Evolutionary conservation across 2,888 invertebrate species (phyloP).

Genomic region (Meghimatium bilineatum): DNA sequence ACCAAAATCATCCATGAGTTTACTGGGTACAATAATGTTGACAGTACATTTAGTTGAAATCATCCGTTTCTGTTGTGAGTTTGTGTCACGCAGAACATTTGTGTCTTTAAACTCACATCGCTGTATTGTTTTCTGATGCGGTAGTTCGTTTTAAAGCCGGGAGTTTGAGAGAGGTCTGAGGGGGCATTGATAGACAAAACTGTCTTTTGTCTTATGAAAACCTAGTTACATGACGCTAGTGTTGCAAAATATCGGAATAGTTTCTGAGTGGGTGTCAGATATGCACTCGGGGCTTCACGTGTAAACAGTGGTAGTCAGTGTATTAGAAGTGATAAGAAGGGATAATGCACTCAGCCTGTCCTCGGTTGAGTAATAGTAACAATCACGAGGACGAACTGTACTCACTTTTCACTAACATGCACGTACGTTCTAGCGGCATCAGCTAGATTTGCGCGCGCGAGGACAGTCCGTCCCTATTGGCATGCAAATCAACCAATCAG

Average conservation of each 20-base stretch:
- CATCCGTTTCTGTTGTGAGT: neutral
- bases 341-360: neutral
- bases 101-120: constrained; percentile 9
- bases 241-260: neutral
- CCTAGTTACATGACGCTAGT: neutral
- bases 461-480: constrained; percentile 27
- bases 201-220: neutral
- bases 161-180: neutral
- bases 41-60: constrained; percentile 5
- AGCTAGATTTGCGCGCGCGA: constrained; percentile 26
- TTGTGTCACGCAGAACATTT: neutral
- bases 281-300: constrained; percentile 9
- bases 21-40: constrained; percentile 9
- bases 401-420: neutral
- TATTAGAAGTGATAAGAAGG: neutral
- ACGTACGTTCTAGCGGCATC: constrained; percentile 12
- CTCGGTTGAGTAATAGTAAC: neutral
- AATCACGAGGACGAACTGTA: constrained; percentile 4
- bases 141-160: neutral
- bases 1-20: neutral
- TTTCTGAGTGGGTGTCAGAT: neutral
- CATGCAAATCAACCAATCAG: constrained; percentile 49
- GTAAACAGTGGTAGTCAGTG: neutral
- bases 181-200: constrained; percentile 1
- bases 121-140: neutral